Evolutionary conservation across 2,797 vertebrate genomes (phyloP), one percentile per base, ranked within the genome.

Genomic region (Rhadinocentrus ornatus): DNA sequence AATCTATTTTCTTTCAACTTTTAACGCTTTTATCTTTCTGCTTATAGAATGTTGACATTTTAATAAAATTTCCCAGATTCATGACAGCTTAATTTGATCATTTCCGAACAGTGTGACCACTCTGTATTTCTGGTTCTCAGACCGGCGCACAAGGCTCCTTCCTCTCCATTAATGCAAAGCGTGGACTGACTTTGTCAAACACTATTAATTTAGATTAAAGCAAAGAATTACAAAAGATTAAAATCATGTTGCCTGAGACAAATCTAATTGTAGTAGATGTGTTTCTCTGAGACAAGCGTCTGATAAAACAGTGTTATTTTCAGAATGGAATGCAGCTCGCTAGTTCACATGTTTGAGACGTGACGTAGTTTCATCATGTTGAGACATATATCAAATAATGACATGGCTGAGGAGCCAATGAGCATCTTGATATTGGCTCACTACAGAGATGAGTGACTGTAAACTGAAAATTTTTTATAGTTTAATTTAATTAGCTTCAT

Each of bases 261-360:
- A 59, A 75, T 69, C 24, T 44, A n/a, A 66, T 70, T 64, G 57
- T 22, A 56, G 62, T 8, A 18, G 61, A 60, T 61, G 57, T 73
- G 70, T 82, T 78, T 53, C 61, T 68, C n/a, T 71, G 54, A 68
- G 39, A 55, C 15, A 7, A 10, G 66, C 65, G 66, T 71, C 72
- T 78, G 79, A 88, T 78, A 27, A 78, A 26, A 71, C 0, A 0
- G 8, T 7, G 26, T 27, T 82, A 82, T 82, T 83, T 86, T 73
- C 80, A 76, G 78, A 86, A 72, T 1, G 74, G 86, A 82, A 82
- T 84, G 70, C 31, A 27, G 46, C n/a, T 34, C 24, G 22, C 22
- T 64, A 29, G 24, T 37, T 79, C 69, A 34, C 27, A 48, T 54
- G 4, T 70, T 69, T 60, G 58, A 15, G 26, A 69, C 52, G 41